Base-by-base conservation (phyloP, 2,888 invertebrate genomes). In the Hyposoter didymator region DNA sequence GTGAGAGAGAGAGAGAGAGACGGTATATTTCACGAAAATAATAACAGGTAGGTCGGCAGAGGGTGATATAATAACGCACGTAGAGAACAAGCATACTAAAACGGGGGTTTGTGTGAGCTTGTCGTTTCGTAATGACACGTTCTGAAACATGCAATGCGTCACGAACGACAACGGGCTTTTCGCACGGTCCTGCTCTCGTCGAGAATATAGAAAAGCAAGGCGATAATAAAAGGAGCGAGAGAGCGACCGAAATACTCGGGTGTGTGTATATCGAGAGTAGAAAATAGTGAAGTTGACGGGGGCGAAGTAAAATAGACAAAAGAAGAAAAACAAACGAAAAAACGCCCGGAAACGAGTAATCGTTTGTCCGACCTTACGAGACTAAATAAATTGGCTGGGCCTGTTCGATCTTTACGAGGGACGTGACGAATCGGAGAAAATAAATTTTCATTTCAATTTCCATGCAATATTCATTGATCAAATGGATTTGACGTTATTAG, bases 311-410 rank as follows among this genome's bases (percentile, higher is more conserved):
- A 79, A 78, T 14, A 70, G 43, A 59, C 67, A 22, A 28, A 12
- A 70, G 43, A 59, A 59, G n/a, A 28, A 12, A 62, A n/a, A 70
- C 64, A 74, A 8, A 55, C 64, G 49, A 64, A 84, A 78, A 81
- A 47, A 59, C 59, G 74, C 52, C 75, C 73, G 39, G 52, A 67
- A 80, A 79, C 52, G 62, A 72, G 66, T 79, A 32, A 84, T 84
- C 88, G 87, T 92, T 92, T 91, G 91, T 89, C 91, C 88, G 89
- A 91, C 89, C 87, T 83, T 83, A 88, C 88, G 89, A 89, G 86
- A 88, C 91, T 90, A 90, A 92, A 91, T 90, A 91, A 92, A 92
- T 92, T 91, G 92, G 91, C 89, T 85, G 8, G 39, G 1, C 1
- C 28, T 28, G 28, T 28, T 1, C 2, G 28, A 28, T 88, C 84